Evolutionary conservation across 2,797 vertebrate species (phyloP).

Genomic region (Hoplostethus mediterraneus): DNA sequence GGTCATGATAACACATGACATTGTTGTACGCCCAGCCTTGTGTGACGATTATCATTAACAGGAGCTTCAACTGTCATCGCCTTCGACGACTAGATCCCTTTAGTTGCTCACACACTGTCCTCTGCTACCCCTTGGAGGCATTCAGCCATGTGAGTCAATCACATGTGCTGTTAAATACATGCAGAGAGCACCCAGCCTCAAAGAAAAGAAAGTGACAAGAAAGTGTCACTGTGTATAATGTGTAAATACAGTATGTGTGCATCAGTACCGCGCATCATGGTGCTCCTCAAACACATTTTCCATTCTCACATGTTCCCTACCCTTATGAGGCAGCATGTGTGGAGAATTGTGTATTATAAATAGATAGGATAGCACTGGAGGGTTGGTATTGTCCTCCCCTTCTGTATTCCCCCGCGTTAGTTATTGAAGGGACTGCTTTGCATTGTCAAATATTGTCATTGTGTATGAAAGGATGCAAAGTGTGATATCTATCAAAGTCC

Average conservation of each 20-base stretch:
- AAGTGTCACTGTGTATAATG: constrained; percentile 25
- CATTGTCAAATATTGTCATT: neutral
- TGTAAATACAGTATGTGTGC: constrained; percentile 20
- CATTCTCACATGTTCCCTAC: constrained; percentile 17
- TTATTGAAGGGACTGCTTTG: constrained; percentile 16
- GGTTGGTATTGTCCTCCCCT: constrained; percentile 3
- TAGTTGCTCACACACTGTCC: constrained; percentile 21
- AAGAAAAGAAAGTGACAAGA: neutral
- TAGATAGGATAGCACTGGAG: neutral
- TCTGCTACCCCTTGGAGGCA: constrained; percentile 28
- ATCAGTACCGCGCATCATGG: constrained; percentile 6
- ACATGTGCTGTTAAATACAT: constrained; percentile 49
- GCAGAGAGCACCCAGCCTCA: too few relatives aligned
- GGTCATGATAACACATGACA: too few relatives aligned
- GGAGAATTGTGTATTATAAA: constrained; percentile 26
- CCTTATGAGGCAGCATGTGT: constrained; percentile 16
- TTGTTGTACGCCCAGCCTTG: too few relatives aligned
- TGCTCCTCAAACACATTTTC: constrained; percentile 40
- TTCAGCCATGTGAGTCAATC: constrained; percentile 44
- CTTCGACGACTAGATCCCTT: constrained; percentile 3
- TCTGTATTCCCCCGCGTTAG: neutral
- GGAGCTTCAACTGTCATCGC: neutral
- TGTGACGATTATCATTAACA: neutral
- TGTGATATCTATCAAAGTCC: neutral
- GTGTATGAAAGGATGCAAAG: neutral